Evolutionary conservation across 2,888 invertebrate species (phyloP).

Genomic region (Xanthorhoe designata): DNA sequence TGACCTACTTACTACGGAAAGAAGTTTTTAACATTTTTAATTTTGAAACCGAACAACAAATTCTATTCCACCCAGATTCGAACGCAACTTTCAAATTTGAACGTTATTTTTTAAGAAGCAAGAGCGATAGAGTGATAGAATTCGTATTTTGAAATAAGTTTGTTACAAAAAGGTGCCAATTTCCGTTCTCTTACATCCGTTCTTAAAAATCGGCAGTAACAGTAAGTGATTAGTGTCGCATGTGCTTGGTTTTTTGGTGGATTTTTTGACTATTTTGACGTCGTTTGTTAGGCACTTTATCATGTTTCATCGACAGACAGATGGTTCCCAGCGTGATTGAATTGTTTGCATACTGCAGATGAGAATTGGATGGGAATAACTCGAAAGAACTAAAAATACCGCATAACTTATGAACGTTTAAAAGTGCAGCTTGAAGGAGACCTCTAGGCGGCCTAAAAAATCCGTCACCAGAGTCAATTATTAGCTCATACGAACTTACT

Average conservation of each 20-base stretch:
- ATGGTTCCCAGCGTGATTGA: slow-evolving; percentile 57
- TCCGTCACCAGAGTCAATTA: too few species aligned
- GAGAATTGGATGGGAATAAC: slow-evolving; percentile 4
- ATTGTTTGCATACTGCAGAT: slow-evolving; percentile 56
- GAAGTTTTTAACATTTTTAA: slow-evolving; percentile 47
- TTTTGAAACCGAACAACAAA: slow-evolving; percentile 30
- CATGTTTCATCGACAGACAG: slow-evolving; percentile 71
- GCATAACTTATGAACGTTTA: too few species aligned
- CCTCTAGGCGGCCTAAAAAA: too few species aligned
- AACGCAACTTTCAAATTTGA: slow-evolving; percentile 33
- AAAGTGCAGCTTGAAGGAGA: too few species aligned
- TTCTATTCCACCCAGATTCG: slow-evolving; percentile 20
- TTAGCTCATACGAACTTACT: too few species aligned
- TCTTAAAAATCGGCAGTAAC: slow-evolving; percentile 78
- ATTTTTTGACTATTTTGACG: slow-evolving; percentile 68
- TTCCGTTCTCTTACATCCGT: slow-evolving; percentile 79
- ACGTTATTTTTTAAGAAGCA: slow-evolving; percentile 40
- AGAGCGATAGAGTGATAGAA: slow-evolving; percentile 35
- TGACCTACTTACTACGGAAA: slow-evolving; percentile 66
- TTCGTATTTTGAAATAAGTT: slow-evolving; percentile 36
- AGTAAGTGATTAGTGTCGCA: slow-evolving; percentile 77
- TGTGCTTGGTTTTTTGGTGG: slow-evolving; percentile 72
- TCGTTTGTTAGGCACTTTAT: slow-evolving; percentile 69
- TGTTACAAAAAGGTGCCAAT: slow-evolving; percentile 79
- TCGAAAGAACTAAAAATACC: not conserved